Evolutionary conservation across 2,888 invertebrate genomes (phyloP).

Genomic region (Odiellus spinosus): DNA sequence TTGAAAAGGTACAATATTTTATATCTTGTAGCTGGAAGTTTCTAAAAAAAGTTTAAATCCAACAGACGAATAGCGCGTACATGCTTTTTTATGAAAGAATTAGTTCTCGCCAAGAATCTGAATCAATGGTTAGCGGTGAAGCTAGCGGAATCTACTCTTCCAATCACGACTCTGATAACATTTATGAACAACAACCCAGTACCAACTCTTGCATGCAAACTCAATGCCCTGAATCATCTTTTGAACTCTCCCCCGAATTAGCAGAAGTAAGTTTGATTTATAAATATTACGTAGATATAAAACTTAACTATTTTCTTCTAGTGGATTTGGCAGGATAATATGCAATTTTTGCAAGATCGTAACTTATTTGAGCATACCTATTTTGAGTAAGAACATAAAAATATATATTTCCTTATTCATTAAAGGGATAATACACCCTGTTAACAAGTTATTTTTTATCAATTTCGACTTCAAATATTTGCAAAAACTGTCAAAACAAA

Average conservation of each 20-base stretch:
- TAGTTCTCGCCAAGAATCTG: constrained; percentile 5
- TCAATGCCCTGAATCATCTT: constrained; percentile 2
- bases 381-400: constrained; percentile 74
- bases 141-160: too few species aligned
- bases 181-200: neutral
- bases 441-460: too few species aligned
- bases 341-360: constrained; percentile 84
- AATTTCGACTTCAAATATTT: too few species aligned
- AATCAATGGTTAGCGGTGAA: neutral
- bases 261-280: constrained; percentile 14
- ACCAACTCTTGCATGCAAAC: neutral
- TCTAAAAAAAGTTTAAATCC: constrained; percentile 2
- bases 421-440: too few species aligned
- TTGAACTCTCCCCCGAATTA: constrained; percentile 14
- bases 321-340: constrained; percentile 96
- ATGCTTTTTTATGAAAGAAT: constrained; percentile 84
- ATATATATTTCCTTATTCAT: too few species aligned
- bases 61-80: constrained; percentile 77
- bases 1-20: constrained; percentile 52
- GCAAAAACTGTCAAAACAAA: too few species aligned
- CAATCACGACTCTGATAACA: too few species aligned
- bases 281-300: too few species aligned
- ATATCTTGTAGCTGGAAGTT: neutral
- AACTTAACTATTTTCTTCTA: constrained; percentile 28
- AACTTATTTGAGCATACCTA: constrained; percentile 92